These are phyloP conservation scores for Phaonia tiefii DNA, from an alignment of 2,888 invertebrate genomes.

Conservation along the genomic window DNA sequence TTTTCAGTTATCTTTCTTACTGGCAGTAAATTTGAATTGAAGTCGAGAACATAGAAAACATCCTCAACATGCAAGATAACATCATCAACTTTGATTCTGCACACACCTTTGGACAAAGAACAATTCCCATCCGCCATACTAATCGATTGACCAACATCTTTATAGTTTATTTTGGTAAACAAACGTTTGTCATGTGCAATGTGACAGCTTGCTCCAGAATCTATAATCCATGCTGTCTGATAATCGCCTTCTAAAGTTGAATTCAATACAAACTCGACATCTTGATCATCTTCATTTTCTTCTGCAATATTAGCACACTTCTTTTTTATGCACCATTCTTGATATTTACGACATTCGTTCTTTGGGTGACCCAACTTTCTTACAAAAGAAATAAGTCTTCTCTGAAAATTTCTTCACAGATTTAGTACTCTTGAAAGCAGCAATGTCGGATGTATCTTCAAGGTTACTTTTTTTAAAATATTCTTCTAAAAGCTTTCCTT, in stretches of 20 bases:
- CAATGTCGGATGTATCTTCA: neutral
- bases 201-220: slow-evolving; percentile 37
- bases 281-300: no score
- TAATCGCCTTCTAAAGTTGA: neutral
- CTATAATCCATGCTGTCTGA: slow-evolving; percentile 9
- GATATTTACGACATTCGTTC: no score
- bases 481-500: no score
- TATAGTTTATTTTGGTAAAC: no score
- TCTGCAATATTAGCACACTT: no score
- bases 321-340: no score
- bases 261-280: slow-evolving; percentile 4
- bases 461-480: no score
- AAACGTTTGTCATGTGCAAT: slow-evolving; percentile 8
- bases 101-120: slow-evolving; percentile 1
- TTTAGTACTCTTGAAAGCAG: slow-evolving; percentile 1
- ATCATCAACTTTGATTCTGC: slow-evolving; percentile 7
- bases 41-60: neutral
- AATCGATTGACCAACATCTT: no score
- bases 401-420: slow-evolving; percentile 3
- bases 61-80: neutral
- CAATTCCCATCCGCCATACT: slow-evolving; percentile 21
- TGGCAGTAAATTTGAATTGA: no score
- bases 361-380: slow-evolving; percentile 20
- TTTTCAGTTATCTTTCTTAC: no score
- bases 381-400: slow-evolving; percentile 30